These are phyloP conservation scores for Meteorus sp. DNA, from an alignment of 1,140 invertebrate species.

Conservation along the genomic window DNA sequence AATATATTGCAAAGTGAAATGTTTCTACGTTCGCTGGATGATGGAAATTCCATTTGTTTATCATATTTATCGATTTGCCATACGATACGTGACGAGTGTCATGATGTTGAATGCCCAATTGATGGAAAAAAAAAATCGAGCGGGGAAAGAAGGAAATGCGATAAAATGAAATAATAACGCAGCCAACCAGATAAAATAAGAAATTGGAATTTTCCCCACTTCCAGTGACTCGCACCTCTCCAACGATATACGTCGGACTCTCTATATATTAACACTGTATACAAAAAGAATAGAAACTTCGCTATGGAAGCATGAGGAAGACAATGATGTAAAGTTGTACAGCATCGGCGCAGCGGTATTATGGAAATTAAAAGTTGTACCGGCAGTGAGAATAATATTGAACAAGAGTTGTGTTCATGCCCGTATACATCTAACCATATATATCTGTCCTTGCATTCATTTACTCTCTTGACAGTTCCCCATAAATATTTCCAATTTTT, in stretches of 20 bases:
- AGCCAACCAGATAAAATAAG: conserved; percentile 37
- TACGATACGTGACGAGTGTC: too few relatives aligned
- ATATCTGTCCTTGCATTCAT: too few relatives aligned
- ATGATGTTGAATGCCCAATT: background rate
- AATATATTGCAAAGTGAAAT: too few relatives aligned
- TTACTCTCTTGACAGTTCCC: too few relatives aligned
- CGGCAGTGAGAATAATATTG: conserved; percentile 46
- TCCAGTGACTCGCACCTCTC: conserved; percentile 6
- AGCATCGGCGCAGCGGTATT: conserved; percentile 38
- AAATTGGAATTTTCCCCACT: conserved; percentile 41
- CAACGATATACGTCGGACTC: background rate
- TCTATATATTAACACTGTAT: background rate
- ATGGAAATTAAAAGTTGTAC: conserved; percentile 53
- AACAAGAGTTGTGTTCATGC: conserved; percentile 29
- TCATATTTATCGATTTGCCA: too few relatives aligned
- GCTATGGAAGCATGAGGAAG: conserved; percentile 1
- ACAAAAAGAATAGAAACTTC: background rate
- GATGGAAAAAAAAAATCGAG: background rate
- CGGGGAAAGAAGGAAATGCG: background rate
- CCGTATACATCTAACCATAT: conserved; percentile 21
- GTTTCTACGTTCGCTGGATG: too few relatives aligned
- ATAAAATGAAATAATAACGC: conserved; percentile 36
- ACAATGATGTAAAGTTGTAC: conserved; percentile 27
- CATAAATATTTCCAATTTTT: conserved; percentile 11
- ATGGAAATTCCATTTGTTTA: too few relatives aligned